Percentiles rank a stretch among this genome's conserved stretches.
Conservation (phyloP, 1,140 invertebrate genomes). For the Diachasma alloeum region DNA sequence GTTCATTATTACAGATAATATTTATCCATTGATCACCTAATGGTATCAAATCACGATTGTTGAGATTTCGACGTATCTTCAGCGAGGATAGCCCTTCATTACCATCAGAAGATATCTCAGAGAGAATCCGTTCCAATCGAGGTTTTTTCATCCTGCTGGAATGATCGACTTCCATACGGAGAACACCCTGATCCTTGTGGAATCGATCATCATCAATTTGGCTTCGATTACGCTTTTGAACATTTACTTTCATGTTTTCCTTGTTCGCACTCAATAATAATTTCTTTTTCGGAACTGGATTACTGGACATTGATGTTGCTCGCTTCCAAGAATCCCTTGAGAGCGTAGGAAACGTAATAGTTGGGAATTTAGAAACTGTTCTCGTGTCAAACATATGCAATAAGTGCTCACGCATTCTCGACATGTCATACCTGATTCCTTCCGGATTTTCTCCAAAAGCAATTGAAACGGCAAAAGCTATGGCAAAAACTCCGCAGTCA, state of each 20-base stretch:
- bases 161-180: neutral
- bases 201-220: too few species aligned
- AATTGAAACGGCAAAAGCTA: conserved; percentile 2
- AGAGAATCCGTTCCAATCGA: too few species aligned
- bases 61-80: too few species aligned
- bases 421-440: neutral
- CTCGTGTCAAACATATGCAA: neutral
- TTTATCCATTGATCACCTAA: neutral
- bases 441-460: neutral
- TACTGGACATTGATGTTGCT: neutral
- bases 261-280: neutral
- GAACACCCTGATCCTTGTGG: too few species aligned
- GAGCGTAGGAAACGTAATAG: neutral
- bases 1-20: neutral
- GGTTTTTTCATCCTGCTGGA: too few species aligned
- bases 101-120: too few species aligned
- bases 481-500: conserved; percentile 15
- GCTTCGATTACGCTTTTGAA: neutral
- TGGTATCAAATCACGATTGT: too few species aligned
- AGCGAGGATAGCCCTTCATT: too few species aligned
- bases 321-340: neutral
- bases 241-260: neutral
- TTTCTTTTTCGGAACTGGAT: neutral
- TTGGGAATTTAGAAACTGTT: neutral
- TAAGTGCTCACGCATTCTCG: neutral